Evolutionary conservation across 2,113 vertebrate genomes (phyloP), one percentile per base, ranked within the genome.

Genomic region (Mesoclemmys tuberculata): DNA sequence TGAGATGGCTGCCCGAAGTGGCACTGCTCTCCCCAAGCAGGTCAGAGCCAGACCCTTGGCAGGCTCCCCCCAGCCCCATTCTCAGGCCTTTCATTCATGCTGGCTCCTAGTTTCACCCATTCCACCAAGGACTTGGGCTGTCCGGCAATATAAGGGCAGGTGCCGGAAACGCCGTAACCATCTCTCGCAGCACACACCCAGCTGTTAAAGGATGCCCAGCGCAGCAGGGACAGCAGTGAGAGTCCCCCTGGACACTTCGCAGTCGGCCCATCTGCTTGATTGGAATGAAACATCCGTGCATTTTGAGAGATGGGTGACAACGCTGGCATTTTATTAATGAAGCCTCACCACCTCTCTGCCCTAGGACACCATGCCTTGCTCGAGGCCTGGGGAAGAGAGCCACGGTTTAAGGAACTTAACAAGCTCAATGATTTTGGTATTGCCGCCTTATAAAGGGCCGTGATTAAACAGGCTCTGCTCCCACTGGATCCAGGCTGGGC

Each of bases 401-500:
- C 68, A 38, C 22, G 58, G n/a, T 35, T 71, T 71, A 21, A 71
- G 35, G n/a, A 71, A 71, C 68, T 71, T 71, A 9, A 6, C 58
- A 61, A 38, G n/a, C 68, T 71, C 12, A 18, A 14, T 16, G 29
- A 68, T 68, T 38, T 41, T 71, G 68, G n/a, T 71, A 41, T 38
- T 75, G 55, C 56, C 56, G 61, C 64, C 80, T 82, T 58, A 56
- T 55, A 89, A 74, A 55, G 64, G 29, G 11, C 64, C 81, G 18
- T 29, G 26, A 75, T 75, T 74, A 46, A 89, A 27, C 64, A 46
- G 19, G 24, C 13, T 16, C 58, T 61, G 29, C 41, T 49, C 3
- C 44, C n/a, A 14, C 55, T 56, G 44, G 55, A 94, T 74, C 0
- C 0, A 0, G 2, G 18, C 4, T 8, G n/a, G 55, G 12, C 3